These are phyloP conservation scores for Spilosoma lubricipeda DNA, from an alignment of 2,888 invertebrate species.

Conservation along the genomic window DNA sequence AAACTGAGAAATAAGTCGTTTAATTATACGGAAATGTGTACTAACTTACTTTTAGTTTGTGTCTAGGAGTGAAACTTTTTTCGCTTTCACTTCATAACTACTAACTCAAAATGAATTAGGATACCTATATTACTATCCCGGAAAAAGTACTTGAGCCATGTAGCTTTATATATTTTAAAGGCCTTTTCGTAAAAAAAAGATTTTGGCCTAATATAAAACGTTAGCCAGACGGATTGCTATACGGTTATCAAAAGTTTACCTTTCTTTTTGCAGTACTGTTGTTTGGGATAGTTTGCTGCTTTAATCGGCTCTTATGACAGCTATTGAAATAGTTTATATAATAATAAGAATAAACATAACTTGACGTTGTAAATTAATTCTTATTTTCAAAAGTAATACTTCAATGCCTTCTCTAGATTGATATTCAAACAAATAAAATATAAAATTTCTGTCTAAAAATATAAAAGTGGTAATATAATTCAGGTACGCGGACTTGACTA, in stretches of 20 bases:
- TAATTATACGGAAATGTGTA: neutral
- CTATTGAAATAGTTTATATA: too few relatives aligned
- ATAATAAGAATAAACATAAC: too few relatives aligned
- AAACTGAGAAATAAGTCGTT: neutral
- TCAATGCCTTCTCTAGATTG: neutral
- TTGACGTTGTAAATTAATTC: neutral
- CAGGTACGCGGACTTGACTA: neutral
- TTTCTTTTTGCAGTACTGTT: too few relatives aligned
- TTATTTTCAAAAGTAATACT: neutral
- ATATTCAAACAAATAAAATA: neutral
- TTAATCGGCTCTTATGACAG: too few relatives aligned
- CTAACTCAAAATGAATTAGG: neutral
- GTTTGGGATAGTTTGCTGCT: too few relatives aligned
- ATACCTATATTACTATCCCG: neutral
- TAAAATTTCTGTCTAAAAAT: neutral
- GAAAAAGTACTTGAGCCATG: neutral
- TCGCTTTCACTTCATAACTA: too few relatives aligned
- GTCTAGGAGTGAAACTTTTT: too few relatives aligned
- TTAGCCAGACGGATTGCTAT: neutral
- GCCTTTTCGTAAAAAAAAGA: too few relatives aligned
- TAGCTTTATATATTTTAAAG: neutral
- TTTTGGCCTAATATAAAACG: too few relatives aligned
- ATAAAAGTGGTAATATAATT: neutral
- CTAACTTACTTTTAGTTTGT: neutral
- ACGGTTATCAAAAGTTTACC: neutral